These are phyloP conservation scores for Dasyurus viverrinus DNA, from an alignment of 2,113 vertebrate genomes.

Conservation along the genomic window DNA sequence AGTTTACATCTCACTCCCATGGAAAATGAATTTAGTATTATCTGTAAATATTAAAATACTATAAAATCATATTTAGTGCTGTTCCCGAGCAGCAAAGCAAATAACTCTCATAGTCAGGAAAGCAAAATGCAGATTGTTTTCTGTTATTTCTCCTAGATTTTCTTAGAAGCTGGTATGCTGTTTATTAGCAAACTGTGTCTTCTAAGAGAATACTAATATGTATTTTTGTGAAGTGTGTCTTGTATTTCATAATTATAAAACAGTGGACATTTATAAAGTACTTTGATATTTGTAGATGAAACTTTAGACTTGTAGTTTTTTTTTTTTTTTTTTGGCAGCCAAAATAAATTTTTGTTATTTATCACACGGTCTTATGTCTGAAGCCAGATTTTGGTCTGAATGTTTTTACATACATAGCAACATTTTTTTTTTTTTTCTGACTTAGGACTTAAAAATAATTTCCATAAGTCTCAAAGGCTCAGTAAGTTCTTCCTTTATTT, in stretches of 20 bases:
- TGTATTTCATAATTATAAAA: background rate
- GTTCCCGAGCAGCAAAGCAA: background rate
- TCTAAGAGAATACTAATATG: background rate
- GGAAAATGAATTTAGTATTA: background rate
- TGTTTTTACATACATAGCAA: slow-evolving; percentile 22
- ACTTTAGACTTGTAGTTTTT: background rate
- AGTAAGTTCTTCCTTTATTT: background rate
- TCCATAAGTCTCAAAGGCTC: slow-evolving; percentile 14
- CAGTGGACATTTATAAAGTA: background rate
- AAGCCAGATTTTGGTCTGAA: slow-evolving; percentile 29
- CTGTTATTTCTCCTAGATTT: background rate
- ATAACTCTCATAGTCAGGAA: background rate
- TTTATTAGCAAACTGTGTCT: background rate
- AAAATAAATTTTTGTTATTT: slow-evolving; percentile 44
- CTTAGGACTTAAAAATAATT: slow-evolving; percentile 45
- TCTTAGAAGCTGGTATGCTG: background rate
- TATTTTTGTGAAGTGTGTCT: background rate
- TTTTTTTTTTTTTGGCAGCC: background rate
- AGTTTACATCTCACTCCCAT: background rate
- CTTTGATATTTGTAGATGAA: background rate
- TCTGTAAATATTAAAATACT: background rate
- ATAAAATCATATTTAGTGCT: background rate
- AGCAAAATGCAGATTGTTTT: background rate
- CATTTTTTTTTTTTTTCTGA: slow-evolving; percentile 3
- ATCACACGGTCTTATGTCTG: slow-evolving; percentile 64